These are phyloP conservation scores for Akabosia matsudoensis DNA, from an alignment of 1,140 invertebrate species.

Conservation along the genomic window DNA sequence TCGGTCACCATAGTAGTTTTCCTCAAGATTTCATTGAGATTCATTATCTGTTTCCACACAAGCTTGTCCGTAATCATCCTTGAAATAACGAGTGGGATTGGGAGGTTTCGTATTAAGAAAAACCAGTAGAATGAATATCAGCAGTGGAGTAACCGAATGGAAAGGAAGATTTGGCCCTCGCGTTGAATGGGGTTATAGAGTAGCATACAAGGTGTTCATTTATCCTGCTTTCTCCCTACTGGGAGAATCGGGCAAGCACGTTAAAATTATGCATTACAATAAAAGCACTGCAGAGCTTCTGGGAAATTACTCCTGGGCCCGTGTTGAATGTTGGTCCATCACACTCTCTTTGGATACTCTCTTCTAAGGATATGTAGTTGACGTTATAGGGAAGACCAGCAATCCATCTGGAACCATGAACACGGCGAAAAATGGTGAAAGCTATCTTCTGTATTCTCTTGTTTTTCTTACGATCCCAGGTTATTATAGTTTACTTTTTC, in stretches of 20 bases:
- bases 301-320: constrained; percentile 14
- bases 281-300: constrained; percentile 7
- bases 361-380: too few species aligned
- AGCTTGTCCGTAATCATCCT: constrained; percentile 20
- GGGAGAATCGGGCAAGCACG: neutral
- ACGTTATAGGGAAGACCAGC: too few species aligned
- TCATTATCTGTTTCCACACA: constrained; percentile 20
- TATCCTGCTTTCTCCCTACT: neutral
- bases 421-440: too few species aligned
- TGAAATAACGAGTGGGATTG: constrained; percentile 24
- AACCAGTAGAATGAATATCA: neutral
- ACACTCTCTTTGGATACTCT: too few species aligned
- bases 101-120: constrained; percentile 4
- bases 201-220: constrained; percentile 10
- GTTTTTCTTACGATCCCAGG: too few species aligned
- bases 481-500: too few species aligned
- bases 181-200: neutral
- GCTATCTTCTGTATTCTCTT: too few species aligned
- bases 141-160: too few species aligned
- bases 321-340: neutral
- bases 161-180: neutral
- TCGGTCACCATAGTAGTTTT: neutral
- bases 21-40: constrained; percentile 19
- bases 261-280: constrained; percentile 23
- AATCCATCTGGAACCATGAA: too few species aligned